Base-by-base conservation (phyloP, 2,113 vertebrate species). In the Heterotilapia buettikoferi region DNA sequence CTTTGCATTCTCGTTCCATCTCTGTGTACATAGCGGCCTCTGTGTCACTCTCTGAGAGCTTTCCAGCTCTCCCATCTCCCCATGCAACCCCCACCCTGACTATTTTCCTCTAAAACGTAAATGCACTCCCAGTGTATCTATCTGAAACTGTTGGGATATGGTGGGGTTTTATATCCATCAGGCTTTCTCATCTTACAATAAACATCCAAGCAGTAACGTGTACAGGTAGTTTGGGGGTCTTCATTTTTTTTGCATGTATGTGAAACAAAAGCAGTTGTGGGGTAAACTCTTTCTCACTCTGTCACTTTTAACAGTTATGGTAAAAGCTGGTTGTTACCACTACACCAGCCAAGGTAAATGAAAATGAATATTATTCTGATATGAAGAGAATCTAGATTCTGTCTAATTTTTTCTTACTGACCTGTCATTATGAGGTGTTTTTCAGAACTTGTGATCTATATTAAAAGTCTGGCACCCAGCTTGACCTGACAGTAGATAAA, bases 201-300 rank as follows among this genome's bases (percentile, higher is more conserved):
- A 24, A 95, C 93, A 95, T 93, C 92, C 90, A 91, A 85, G 88
- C 84, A 96, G 90, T 94, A 97, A 92, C 26, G 68, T 84, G 82
- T 71, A 81, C 78, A 82, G 52, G 63, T 21, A 38, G 33, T 84
- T 56, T 21, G 86, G 14, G 76, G 87, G 82, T 56, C 85, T 96
- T 86, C 90, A 97, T 97, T 95, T 96, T 97, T 96, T 91, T 97
- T 97, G 92, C 66, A 2, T 11, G 29, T 33, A 61, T 61, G 29
- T 68, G 84, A 93, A 84, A 96, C 88, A 84, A 95, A 94, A 89
- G 91, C 87, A 87, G 86, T 91, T 88, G 66, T 84, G 80, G 86
- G 43, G 71, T 53, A 8, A 63, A 68, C 11, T 90, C 38, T 71
- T 85, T 84, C 82, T 84, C 76, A 57, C 76, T 84, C 76, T 82